Evolutionary conservation across 2,797 vertebrate species (phyloP), one percentile per base, ranked within the genome.

Genomic region (Staurois parvus): DNA sequence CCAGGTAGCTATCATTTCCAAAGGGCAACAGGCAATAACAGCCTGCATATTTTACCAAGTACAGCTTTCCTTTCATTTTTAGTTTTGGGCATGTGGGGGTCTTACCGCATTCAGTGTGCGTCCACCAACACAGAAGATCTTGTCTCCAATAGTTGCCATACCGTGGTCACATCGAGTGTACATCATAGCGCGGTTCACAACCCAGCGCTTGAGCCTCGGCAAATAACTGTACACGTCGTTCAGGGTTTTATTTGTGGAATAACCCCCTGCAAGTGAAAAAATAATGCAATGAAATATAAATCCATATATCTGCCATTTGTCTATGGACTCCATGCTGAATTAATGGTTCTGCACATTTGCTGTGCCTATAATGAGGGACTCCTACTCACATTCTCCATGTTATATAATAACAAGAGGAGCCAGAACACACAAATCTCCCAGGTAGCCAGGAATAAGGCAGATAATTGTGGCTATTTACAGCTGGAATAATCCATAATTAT

Each of bases 51-150:
- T 52, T 17, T 19, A 19, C 48, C 1, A 3, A 17, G 15, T 17
- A 48, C 4, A 19, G 48, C 15, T 19, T 52, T 52, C 15, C 48
- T 52, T 52, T 4, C 0, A 17, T 52, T 19, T 19, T 52, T 52
- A 0, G 5, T 15, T 11, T 1, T 2, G 11, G 40, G 40, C 1
- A 4, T 52, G 11, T 24, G 0, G 4, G 2, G 64, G 10, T 29
- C 90, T 87, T 91, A 92, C 91, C 24, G 79, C 56, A 76, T 86
- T 89, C 32, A 91, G 80, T 4, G 89, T 89, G 85, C 90, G 90
- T 75, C 93, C 92, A 66, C 91, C 91, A 0, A 91, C 28, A 34
- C 92, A 93, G 62, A 91, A 91, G 79, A 93, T 90, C 24, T 76
- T 87, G 32, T 93, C 90, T 24, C 81, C 75, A 3, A 70, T 78